These are phyloP conservation scores for Cephonodes hylas DNA, from an alignment of 2,888 invertebrate genomes.

Conservation along the genomic window DNA sequence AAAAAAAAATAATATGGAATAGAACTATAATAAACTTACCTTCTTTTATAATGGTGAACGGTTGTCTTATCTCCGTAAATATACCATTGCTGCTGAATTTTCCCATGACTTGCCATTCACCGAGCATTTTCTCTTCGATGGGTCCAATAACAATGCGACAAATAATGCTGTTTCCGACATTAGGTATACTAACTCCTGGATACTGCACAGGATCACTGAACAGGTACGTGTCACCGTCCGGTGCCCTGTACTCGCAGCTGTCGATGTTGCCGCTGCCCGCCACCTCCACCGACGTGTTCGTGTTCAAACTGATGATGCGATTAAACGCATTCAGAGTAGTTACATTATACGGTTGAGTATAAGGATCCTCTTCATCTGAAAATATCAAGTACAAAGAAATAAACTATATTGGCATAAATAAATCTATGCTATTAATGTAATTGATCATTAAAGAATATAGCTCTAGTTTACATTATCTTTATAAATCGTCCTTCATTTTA, in stretches of 20 bases:
- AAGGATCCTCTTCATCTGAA: slow-evolving; percentile 40
- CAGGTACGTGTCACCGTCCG: slow-evolving; percentile 28
- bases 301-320: slow-evolving; percentile 32
- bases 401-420: too few species aligned
- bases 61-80: slow-evolving; percentile 33
- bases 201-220: slow-evolving; percentile 10
- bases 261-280: slow-evolving; percentile 27
- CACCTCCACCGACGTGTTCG: slow-evolving; percentile 26
- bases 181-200: slow-evolving; percentile 29
- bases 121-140: slow-evolving; percentile 33
- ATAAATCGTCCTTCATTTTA: too few species aligned
- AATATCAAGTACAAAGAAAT: too few species aligned
- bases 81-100: slow-evolving; percentile 38
- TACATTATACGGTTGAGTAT: slow-evolving; percentile 43
- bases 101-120: slow-evolving; percentile 43
- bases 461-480: too few species aligned
- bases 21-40: slow-evolving; percentile 39
- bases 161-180: slow-evolving; percentile 11
- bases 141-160: slow-evolving; percentile 38
- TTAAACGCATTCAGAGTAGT: slow-evolving; percentile 26
- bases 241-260: slow-evolving; percentile 31
- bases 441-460: too few species aligned
- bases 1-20: too few species aligned
- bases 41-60: slow-evolving; percentile 36
- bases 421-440: too few species aligned